phyloP scores from a whole-genome alignment of 1,140 invertebrate species.

The Carposina sasakii region DNA sequence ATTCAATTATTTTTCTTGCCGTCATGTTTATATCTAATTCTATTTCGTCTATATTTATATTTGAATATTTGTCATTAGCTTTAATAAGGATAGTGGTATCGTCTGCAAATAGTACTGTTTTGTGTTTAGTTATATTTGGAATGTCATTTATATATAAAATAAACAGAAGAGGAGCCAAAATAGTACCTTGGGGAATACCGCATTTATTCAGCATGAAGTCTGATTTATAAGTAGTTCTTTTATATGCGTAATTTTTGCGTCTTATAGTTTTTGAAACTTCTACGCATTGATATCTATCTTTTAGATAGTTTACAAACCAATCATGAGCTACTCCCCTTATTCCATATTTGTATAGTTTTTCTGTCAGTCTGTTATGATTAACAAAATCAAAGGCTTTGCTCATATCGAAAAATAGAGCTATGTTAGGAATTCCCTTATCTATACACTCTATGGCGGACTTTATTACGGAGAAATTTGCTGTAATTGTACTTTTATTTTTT shows the following conservation, averaged over 20 bases:
- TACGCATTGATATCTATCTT: background rate
- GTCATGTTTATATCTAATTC: background rate
- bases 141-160: constrained; percentile 1
- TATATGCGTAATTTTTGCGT: no score
- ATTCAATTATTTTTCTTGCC: background rate
- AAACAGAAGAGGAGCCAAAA: background rate
- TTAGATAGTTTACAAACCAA: background rate
- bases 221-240: no score
- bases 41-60: background rate
- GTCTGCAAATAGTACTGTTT: constrained; percentile 10
- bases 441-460: constrained; percentile 1
- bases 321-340: background rate
- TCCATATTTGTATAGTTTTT: background rate
- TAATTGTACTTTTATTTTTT: background rate
- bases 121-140: background rate
- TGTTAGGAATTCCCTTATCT: background rate
- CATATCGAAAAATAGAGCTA: constrained; percentile 7
- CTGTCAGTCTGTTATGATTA: background rate
- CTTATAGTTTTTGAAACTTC: background rate
- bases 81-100: constrained; percentile 3
- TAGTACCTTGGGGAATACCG: background rate
- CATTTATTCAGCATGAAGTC: no score
- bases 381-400: constrained; percentile 9
- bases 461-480: background rate
- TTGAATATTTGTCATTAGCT: no score